Evolutionary conservation across 2,888 invertebrate species (phyloP), one percentile per base, ranked within the genome.

Genomic region (Frankliniella intonsa): DNA sequence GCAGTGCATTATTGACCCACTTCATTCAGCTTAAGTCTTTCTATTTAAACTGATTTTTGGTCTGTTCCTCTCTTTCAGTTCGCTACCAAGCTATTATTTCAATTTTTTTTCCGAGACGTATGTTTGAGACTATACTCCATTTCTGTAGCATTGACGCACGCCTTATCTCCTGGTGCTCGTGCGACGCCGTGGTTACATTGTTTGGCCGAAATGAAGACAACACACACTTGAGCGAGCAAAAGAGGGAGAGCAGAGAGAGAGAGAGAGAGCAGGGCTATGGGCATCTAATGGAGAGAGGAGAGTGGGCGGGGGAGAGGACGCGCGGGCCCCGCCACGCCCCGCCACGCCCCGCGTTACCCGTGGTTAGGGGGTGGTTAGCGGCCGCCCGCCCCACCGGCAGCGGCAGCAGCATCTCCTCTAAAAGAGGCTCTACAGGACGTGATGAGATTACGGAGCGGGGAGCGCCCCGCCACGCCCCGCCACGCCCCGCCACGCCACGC

Each of bases 321-420:
- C 14, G 55, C 14, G 55, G 19, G 55, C 38, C 38, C 38, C 38
- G 38, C 38, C 38, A 2, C 38, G 55, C 38, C 38, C 38, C 38
- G 38, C 38, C 38, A 2, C 38, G 38, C 38, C 38, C 38, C 19
- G 69, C 69, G 69, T 25, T 76, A 22, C 22, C 69, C 11, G 69
- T 25, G 69, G 69, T 76, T 76, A 76, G 69, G 69, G 69, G 69
- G 69, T 22, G 69, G 69, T 22, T 25, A 11, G 69, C 55, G 62
- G 12, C 62, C 19, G 19, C 62, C 55, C 55, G 38, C 38, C 2
- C 3, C 38, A 38, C 3, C 38, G 5, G 38, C 38, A 38, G 38
- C 38, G 5, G 38, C 38, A 38, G 38, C 38, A 38, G 38, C 38
- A 38, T 38, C 38, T 38, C 22, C 69, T 76, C 69, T 76, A 76